Percentiles rank a stretch among this genome's conserved stretches.
phyloP scores from a whole-genome alignment of 2,113 vertebrate genomes.

The Gallinago undulata region DNA sequence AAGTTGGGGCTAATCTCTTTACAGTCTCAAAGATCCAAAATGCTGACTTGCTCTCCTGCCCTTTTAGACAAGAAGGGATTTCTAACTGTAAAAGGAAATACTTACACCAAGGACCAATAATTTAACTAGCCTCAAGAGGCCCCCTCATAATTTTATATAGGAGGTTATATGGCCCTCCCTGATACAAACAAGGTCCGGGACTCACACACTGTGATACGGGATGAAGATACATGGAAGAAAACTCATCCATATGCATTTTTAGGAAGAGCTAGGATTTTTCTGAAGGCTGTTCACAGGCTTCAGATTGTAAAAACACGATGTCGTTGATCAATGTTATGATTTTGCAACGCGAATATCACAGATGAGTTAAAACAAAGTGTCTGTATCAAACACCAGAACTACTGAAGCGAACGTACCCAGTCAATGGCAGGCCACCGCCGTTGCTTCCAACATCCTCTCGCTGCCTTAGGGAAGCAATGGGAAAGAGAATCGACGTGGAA shows the following conservation, averaged over 20 bases:
- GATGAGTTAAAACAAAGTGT: conserved; percentile 13
- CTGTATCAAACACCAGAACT: background rate
- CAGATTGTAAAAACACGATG: background rate
- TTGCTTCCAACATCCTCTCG: background rate
- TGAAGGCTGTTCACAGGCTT: background rate
- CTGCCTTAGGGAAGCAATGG: too few species aligned
- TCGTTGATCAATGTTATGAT: background rate
- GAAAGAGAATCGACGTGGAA: background rate
- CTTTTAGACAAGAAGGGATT: background rate
- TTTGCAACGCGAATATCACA: background rate
- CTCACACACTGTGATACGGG: background rate
- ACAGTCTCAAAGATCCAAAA: background rate
- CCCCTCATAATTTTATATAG: background rate
- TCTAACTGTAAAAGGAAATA: background rate
- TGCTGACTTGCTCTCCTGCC: background rate
- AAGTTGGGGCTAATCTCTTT: background rate
- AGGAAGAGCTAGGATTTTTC: background rate
- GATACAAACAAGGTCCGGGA: background rate
- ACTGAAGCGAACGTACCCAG: background rate
- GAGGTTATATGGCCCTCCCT: background rate
- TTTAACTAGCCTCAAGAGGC: background rate
- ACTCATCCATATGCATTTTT: background rate
- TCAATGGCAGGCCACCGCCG: background rate
- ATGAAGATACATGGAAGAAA: background rate
- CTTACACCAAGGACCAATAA: conserved; percentile 16